A percentile compares a stretch with the other conserved stretches of the same genome.
phyloP scores from a whole-genome alignment of 2,888 invertebrate genomes.

The Blastobasis lacticolella region DNA sequence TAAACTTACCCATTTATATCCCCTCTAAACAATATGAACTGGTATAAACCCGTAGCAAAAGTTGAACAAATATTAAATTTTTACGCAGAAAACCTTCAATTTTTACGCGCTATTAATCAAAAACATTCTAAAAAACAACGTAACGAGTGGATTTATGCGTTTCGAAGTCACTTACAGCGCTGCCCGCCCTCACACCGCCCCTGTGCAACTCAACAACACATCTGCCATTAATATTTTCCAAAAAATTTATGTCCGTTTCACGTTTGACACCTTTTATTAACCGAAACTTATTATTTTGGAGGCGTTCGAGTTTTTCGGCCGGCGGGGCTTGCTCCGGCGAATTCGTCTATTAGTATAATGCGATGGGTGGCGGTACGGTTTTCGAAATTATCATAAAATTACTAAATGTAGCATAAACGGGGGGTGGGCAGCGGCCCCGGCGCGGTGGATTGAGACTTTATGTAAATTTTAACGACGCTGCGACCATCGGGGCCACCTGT shows the following conservation, averaged over 20 bases:
- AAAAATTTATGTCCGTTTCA: slow-evolving; percentile 59
- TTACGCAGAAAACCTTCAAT: slow-evolving; percentile 48
- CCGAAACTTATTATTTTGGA: slow-evolving; percentile 65
- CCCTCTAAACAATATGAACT: no score
- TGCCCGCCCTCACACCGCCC: slow-evolving; percentile 36
- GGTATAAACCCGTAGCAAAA: slow-evolving; percentile 3
- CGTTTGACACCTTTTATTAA: slow-evolving; percentile 64
- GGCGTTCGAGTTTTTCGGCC: slow-evolving; percentile 56
- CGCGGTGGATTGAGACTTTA: slow-evolving; percentile 73
- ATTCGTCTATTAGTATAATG: slow-evolving; percentile 74
- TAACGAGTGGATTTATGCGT: slow-evolving; percentile 66
- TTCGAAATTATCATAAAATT: slow-evolving; percentile 75
- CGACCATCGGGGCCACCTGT: slow-evolving; percentile 73
- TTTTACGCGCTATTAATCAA: slow-evolving; percentile 67
- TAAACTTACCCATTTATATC: no score
- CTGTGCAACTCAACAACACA: slow-evolving; percentile 63
- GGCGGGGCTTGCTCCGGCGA: slow-evolving; percentile 41
- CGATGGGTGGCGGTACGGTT: slow-evolving; percentile 72
- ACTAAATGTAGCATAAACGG: slow-evolving; percentile 75
- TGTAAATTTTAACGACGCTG: slow-evolving; percentile 75
- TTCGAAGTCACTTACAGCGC: slow-evolving; percentile 55
- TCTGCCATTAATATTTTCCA: slow-evolving; percentile 65
- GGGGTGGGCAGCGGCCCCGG: slow-evolving; percentile 65
- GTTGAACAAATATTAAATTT: slow-evolving; percentile 39
- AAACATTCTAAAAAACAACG: slow-evolving; percentile 56